Percentiles rank a stretch among this genome's conserved stretches.
Evolutionary conservation across 2,888 invertebrate genomes (phyloP).

Genomic region (Mycalesis mineus): DNA sequence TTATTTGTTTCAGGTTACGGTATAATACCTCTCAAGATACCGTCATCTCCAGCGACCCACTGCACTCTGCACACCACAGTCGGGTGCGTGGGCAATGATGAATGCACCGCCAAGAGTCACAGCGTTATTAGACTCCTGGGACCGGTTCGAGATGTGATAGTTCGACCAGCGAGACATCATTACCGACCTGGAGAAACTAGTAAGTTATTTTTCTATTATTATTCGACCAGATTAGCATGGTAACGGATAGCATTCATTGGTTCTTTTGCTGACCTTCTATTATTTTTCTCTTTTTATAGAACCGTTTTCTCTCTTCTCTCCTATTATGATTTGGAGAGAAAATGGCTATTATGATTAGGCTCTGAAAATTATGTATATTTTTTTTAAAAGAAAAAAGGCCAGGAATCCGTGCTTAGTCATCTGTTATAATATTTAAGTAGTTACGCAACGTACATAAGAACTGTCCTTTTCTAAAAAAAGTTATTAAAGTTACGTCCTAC

Average conservation of each 20-base stretch:
- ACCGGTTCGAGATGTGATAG: slow-evolving; percentile 80
- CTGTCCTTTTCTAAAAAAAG: no score
- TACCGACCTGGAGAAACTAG: slow-evolving; percentile 81
- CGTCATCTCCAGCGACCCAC: slow-evolving; percentile 77
- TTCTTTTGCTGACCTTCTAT: no score
- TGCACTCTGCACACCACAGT: slow-evolving; percentile 80
- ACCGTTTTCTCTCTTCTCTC: no score
- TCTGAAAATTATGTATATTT: no score
- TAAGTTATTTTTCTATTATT: slow-evolving; percentile 47
- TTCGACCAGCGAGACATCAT: slow-evolving; percentile 80
- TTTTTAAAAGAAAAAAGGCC: no score
- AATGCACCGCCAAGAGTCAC: slow-evolving; percentile 78
- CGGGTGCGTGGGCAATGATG: slow-evolving; percentile 75
- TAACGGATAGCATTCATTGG: no score
- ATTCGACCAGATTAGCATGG: no score
- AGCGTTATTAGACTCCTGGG: slow-evolving; percentile 80
- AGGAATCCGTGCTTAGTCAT: background rate
- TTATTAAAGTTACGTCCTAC: background rate
- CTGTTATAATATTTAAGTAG: background rate
- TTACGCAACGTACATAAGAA: background rate
- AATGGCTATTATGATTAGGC: no score
- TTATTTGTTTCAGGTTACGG: slow-evolving; percentile 74
- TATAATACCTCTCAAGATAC: slow-evolving; percentile 80
- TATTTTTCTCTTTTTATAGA: no score
- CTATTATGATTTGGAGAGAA: no score